Percentiles rank a stretch among this genome's conserved stretches.
Conservation (phyloP, 1,140 invertebrate genomes). For the Dufourea novaeangliae region DNA sequence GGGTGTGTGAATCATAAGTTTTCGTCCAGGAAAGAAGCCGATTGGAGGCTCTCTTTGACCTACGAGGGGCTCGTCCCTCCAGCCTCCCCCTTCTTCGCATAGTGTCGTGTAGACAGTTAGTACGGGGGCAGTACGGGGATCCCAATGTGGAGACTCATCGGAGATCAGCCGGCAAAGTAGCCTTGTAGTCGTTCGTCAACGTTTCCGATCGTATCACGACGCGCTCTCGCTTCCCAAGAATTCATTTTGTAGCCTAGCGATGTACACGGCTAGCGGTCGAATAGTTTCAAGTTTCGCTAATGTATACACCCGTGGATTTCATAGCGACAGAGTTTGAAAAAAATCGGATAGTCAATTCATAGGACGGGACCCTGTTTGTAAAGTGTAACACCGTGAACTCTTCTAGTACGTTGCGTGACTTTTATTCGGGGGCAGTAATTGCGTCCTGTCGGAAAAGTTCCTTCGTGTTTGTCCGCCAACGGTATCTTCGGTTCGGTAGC, state of each 20-base stretch:
- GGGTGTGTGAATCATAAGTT: conserved; percentile 34
- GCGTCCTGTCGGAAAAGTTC: not conserved
- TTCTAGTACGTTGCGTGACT: not conserved
- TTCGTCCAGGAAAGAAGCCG: conserved; percentile 36
- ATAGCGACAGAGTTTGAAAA: too few species aligned
- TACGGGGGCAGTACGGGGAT: too few species aligned
- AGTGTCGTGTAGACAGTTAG: conserved; percentile 14
- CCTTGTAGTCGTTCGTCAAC: conserved; percentile 1
- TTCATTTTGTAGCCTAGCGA: too few species aligned
- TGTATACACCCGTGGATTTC: not conserved
- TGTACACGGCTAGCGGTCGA: not conserved
- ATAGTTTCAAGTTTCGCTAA: not conserved
- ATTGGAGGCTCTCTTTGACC: conserved; percentile 37
- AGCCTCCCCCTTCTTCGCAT: conserved; percentile 16
- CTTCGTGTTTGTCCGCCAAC: not conserved
- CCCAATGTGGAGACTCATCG: conserved; percentile 19
- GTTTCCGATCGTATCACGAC: not conserved
- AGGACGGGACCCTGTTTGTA: not conserved
- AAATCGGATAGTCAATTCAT: not conserved
- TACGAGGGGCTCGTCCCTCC: conserved; percentile 34
- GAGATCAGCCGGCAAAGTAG: conserved; percentile 24
- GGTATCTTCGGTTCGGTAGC: too few species aligned
- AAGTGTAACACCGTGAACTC: not conserved
- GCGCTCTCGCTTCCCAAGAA: too few species aligned
- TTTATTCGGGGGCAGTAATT: not conserved